These are phyloP conservation scores for Mamestra configurata DNA, from an alignment of 1,140 invertebrate genomes.

Conservation along the genomic window DNA sequence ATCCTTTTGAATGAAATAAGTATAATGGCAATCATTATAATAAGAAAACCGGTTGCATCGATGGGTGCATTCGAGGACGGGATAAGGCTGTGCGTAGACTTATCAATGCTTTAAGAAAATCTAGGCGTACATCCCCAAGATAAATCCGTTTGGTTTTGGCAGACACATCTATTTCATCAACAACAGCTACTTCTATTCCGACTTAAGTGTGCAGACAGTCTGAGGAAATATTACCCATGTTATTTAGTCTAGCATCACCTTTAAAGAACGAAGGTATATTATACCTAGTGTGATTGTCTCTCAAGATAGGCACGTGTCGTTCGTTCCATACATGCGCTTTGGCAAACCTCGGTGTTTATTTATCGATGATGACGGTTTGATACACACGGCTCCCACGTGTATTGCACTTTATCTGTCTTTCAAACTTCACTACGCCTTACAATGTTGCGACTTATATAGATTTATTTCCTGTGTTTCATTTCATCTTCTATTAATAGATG, in stretches of 20 bases:
- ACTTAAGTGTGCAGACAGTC: not conserved
- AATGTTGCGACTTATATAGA: conserved; percentile 7
- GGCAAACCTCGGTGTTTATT: conserved; percentile 66
- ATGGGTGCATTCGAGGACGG: too few relatives aligned
- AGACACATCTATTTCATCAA: not conserved
- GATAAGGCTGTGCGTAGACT: too few relatives aligned
- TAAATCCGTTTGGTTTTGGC: not conserved
- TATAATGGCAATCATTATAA: too few relatives aligned
- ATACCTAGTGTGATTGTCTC: not conserved
- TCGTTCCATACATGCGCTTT: conserved; percentile 57
- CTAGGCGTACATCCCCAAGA: not conserved
- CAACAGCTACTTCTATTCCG: not conserved
- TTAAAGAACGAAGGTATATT: not conserved
- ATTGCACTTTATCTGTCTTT: conserved; percentile 3
- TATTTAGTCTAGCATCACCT: not conserved
- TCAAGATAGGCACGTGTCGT: conserved; percentile 38
- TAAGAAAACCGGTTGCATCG: too few relatives aligned
- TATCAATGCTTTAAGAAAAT: too few relatives aligned
- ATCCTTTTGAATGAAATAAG: too few relatives aligned
- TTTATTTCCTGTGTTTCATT: conserved; percentile 9
- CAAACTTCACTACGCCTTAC: not conserved
- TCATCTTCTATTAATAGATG: not conserved
- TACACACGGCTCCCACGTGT: conserved; percentile 60
- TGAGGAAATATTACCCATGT: not conserved
- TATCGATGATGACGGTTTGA: conserved; percentile 47